Percentiles rank a stretch among this genome's conserved stretches.
Evolutionary conservation across 2,888 invertebrate genomes (phyloP).

Genomic region (Gymnocheta viridis): DNA sequence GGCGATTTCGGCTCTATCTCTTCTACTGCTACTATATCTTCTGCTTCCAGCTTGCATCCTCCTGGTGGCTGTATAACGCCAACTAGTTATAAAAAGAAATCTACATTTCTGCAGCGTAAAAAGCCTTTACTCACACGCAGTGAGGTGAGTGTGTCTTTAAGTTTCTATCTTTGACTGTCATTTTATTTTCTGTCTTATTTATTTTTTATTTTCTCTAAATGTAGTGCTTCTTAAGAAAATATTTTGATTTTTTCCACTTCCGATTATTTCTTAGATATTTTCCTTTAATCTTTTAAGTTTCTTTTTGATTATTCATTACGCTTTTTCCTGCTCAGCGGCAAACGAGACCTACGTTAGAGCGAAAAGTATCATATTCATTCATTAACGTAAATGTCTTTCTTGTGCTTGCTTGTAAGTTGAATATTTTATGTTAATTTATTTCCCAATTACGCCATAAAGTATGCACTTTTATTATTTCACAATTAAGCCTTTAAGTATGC

Average conservation of each 20-base stretch:
- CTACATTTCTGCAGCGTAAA: constrained; percentile 80
- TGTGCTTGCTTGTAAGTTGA: constrained; percentile 4
- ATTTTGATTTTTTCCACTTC: neutral
- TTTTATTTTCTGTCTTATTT: neutral
- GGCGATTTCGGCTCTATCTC: constrained; percentile 48
- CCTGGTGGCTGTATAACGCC: constrained; percentile 64
- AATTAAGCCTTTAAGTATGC: constrained; percentile 54
- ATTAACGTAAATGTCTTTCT: constrained; percentile 50
- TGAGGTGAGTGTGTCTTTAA: constrained; percentile 81
- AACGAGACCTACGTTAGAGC: neutral
- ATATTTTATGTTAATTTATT: constrained; percentile 41
- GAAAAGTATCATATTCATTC: constrained; percentile 46
- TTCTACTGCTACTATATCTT: constrained; percentile 67
- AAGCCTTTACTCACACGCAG: constrained; percentile 81
- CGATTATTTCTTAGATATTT: neutral
- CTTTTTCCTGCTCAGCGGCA: neutral
- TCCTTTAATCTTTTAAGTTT: constrained; percentile 46
- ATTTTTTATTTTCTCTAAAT: neutral
- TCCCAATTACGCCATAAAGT: constrained; percentile 55
- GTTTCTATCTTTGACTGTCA: neutral
- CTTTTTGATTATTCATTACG: neutral
- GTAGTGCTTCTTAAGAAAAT: neutral
- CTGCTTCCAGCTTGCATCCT: constrained; percentile 61
- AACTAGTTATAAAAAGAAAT: constrained; percentile 75
- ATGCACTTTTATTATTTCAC: constrained; percentile 57